A percentile compares a stretch with the other conserved stretches of the same genome.
Evolutionary conservation across 2,113 vertebrate species (phyloP).

Genomic region (Zingel zingel): DNA sequence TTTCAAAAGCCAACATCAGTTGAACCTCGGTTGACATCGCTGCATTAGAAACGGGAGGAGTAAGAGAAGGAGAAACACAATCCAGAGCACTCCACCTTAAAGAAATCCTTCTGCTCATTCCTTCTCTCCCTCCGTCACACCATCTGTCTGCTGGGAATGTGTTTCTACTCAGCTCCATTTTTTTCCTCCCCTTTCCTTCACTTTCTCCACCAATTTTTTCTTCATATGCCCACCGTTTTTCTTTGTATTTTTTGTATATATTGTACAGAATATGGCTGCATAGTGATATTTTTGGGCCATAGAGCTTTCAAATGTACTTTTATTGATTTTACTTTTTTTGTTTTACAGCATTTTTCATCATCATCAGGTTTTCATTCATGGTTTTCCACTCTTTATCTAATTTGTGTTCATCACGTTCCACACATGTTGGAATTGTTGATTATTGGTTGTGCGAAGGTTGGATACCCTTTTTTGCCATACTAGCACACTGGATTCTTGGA

Average conservation of each 20-base stretch:
- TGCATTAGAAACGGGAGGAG: conserved; percentile 31
- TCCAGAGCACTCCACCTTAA: conserved; percentile 35
- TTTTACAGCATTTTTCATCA: not conserved
- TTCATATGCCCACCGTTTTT: not conserved
- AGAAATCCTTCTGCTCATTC: conserved; percentile 24
- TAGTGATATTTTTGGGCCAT: not conserved
- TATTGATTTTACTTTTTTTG: not conserved
- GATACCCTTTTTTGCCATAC: not conserved
- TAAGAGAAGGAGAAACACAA: conserved; percentile 19
- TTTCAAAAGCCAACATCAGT: conserved; percentile 1
- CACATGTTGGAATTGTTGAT: not conserved
- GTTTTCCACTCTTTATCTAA: not conserved
- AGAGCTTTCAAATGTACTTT: not conserved
- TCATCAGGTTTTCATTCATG: conserved; percentile 1
- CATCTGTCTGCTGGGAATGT: conserved; percentile 31
- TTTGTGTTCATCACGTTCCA: not conserved
- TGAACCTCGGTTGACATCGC: conserved; percentile 19
- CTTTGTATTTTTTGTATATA: not conserved
- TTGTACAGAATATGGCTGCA: not conserved
- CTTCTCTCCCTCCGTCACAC: not conserved
- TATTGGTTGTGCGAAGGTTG: not conserved
- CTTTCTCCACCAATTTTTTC: not conserved
- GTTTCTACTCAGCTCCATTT: conserved; percentile 33
- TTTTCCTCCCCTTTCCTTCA: not conserved
- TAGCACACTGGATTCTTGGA: not conserved